Evolutionary conservation across 2,113 vertebrate genomes (phyloP).

Genomic region (Pterocles orientalis): DNA sequence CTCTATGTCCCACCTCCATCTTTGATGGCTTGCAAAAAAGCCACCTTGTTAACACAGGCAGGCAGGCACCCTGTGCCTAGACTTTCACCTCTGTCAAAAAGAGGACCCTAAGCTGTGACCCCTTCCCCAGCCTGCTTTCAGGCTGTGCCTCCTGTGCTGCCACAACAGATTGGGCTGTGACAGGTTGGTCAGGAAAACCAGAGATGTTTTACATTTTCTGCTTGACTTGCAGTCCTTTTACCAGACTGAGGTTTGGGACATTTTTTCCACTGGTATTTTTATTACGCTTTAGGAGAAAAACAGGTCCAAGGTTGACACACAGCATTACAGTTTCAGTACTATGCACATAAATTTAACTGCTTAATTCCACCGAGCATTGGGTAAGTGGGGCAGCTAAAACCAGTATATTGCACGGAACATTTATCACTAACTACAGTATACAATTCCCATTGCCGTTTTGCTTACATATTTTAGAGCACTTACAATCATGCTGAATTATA

Average conservation of each 20-base stretch:
- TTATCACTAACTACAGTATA: constrained; percentile 44
- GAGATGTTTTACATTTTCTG: constrained; percentile 34
- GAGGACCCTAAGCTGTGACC: neutral
- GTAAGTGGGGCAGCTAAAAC: constrained; percentile 31
- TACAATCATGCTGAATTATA: constrained; percentile 44
- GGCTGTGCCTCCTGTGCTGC: neutral
- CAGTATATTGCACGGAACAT: constrained; percentile 21
- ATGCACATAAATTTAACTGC: constrained; percentile 37
- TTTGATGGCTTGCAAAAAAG: neutral
- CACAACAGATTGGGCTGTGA: constrained; percentile 39
- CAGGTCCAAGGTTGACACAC: neutral
- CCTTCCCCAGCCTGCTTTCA: neutral
- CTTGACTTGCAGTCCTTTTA: constrained; percentile 34
- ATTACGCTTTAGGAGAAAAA: constrained; percentile 29
- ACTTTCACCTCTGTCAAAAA: constrained; percentile 40
- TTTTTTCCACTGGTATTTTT: constrained; percentile 20
- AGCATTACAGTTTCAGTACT: neutral
- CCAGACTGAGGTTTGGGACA: neutral
- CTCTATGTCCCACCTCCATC: rapidly evolving
- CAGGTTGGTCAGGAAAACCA: constrained; percentile 11
- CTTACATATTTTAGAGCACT: constrained; percentile 34
- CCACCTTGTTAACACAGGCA: neutral
- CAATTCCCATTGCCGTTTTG: constrained; percentile 44
- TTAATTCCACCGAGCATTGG: constrained; percentile 37
- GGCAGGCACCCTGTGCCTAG: neutral